Conservation (phyloP, 2,888 invertebrate genomes). For the Operophtera brumata region DNA sequence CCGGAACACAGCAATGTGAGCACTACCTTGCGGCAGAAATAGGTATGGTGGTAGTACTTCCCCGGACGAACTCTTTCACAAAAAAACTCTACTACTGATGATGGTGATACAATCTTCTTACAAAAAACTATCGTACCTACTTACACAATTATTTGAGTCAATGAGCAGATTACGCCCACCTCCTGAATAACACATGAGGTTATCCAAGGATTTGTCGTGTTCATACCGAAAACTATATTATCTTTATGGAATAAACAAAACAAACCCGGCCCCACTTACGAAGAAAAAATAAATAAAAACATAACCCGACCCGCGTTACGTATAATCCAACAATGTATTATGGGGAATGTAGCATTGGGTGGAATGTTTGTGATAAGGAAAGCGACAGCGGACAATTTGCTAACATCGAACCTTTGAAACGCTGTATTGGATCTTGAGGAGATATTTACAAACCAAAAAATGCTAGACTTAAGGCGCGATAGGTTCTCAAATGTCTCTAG, state of each 20-base stretch:
- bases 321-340: constrained; percentile 35
- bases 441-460: too few species aligned
- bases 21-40: too few species aligned
- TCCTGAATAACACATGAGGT: constrained; percentile 18
- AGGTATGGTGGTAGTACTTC: too few species aligned
- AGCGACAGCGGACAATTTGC: constrained; percentile 12
- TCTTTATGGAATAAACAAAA: constrained; percentile 24
- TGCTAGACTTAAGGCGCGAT: too few species aligned
- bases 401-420: neutral
- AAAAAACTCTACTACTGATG: too few species aligned
- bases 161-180: constrained; percentile 8
- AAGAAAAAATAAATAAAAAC: constrained; percentile 39
- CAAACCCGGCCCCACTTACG: constrained; percentile 25
- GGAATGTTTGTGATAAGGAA: constrained; percentile 12
- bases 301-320: constrained; percentile 27
- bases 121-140: neutral
- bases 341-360: constrained; percentile 37
- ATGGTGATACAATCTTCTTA: too few species aligned
- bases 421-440: neutral
- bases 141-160: neutral
- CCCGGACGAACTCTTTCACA: too few species aligned
- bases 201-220: constrained; percentile 15
- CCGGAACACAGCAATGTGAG: too few species aligned
- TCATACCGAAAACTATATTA: constrained; percentile 24
- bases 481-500: too few species aligned